Evolutionary conservation across 2,113 vertebrate genomes (phyloP).

Genomic region (Cephalophus harveyi): DNA sequence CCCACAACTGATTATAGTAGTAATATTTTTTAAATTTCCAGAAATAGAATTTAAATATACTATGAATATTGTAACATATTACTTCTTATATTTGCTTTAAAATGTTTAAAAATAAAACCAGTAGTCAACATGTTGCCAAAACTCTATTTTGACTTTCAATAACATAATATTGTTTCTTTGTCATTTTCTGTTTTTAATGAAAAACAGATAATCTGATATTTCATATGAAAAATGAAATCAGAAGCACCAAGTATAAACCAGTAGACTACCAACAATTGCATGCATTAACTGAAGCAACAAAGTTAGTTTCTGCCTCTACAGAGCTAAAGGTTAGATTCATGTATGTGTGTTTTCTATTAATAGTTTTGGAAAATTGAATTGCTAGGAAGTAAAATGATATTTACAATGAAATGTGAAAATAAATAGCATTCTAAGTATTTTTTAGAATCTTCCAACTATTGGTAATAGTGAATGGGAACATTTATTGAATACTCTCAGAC

Average conservation of each 20-base stretch:
- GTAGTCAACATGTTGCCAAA: neutral
- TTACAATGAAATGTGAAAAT: slow-evolving; percentile 36
- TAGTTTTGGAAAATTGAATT: slow-evolving; percentile 32
- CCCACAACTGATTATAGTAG: neutral
- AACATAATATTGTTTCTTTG: slow-evolving; percentile 38
- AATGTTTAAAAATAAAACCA: neutral
- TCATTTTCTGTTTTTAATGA: slow-evolving; percentile 66
- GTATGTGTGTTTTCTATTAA: neutral
- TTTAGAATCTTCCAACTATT: slow-evolving; percentile 3
- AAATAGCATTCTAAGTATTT: neutral
- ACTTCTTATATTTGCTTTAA: slow-evolving; percentile 1
- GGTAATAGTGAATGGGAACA: neutral
- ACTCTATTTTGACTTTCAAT: slow-evolving; percentile 29
- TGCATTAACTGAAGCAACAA: slow-evolving; percentile 85
- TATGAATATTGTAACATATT: neutral
- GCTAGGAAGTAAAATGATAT: neutral
- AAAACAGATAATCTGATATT: slow-evolving; percentile 81
- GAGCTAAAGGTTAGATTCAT: slow-evolving; percentile 86
- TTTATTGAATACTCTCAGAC: neutral
- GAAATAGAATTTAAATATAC: neutral
- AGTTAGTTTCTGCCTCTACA: slow-evolving; percentile 80
- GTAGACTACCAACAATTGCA: slow-evolving; percentile 85
- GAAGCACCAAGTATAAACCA: slow-evolving; percentile 85
- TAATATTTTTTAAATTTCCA: neutral
- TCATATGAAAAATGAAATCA: slow-evolving; percentile 80